Evolutionary conservation across 1,140 invertebrate species (phyloP), one percentile per base, ranked within the genome.

Genomic region (Papilio glaucus): DNA sequence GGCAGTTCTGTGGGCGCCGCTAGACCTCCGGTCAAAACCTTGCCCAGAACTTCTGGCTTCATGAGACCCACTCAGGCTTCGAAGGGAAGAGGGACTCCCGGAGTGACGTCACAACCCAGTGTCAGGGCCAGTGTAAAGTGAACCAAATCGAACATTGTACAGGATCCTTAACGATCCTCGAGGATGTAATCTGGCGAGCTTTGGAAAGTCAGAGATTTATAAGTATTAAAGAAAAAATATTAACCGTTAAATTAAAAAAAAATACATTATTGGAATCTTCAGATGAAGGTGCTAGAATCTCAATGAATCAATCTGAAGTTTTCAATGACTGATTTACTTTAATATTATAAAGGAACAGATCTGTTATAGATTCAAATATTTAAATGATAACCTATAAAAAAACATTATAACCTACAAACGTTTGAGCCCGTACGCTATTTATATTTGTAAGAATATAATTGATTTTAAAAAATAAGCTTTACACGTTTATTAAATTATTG

Each of bases 1-100:
- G 96, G 95, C 2, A 96, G 96, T 77, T 96, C 95, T 71, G 93
- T 95, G 9, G 95, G 95, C 0, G 92, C 94, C 0, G 84, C 94
- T 2, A 85, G 87, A 49, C 89, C 90, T 10, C 87, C 87, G 0
- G 33, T 87, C 0, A 90, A 88, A 37, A 84, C 79, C 6, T 67
- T 73, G n/a, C 74, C 77, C n/a, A 87, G 80, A 76, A 92, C 77
- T 57, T 94, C 94, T 73, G 93, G 94, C 60, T 95, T 95, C 79
- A 95, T 95, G 94, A 90, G 94, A 72, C 94, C 94, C 10, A 95
- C 94, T 0, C 90, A 93, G 76, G 90, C 93, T 13, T 93, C 92
- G n/a, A 92, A 92, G 72, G 85, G 85, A 3, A 78, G 89, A 41
- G 88, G 87, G 4, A 77, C 80, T 12, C 69, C 61, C 4, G 67